A percentile compares a stretch with the other conserved stretches of the same genome.
Evolutionary conservation across 2,888 invertebrate genomes (phyloP).

Genomic region (Hypselothyrea guttata): DNA sequence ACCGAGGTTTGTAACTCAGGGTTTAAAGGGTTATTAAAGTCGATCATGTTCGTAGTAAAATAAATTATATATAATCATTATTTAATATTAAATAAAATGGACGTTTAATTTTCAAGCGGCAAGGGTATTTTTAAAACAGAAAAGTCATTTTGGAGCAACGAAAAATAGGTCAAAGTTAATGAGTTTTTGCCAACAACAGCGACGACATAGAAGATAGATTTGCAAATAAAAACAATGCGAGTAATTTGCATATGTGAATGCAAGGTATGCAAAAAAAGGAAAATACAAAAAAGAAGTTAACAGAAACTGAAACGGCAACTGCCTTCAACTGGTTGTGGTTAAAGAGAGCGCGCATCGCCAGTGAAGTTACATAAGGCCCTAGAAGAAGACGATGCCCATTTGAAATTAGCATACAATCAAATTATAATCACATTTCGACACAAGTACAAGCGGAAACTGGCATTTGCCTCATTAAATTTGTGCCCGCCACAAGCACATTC

Average conservation of each 20-base stretch:
- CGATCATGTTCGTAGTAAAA: too few species aligned
- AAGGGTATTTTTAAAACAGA: too few species aligned
- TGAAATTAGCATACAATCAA: constrained; percentile 73
- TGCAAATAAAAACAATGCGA: constrained; percentile 7
- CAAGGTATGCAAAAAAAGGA: constrained; percentile 4
- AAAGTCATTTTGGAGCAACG: background rate
- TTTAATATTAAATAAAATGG: too few species aligned
- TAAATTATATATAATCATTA: too few species aligned
- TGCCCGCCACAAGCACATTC: constrained; percentile 11
- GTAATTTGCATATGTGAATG: constrained; percentile 11
- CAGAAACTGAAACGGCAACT: background rate
- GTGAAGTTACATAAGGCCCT: constrained; percentile 46
- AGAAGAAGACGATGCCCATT: constrained; percentile 28
- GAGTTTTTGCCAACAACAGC: constrained; percentile 32
- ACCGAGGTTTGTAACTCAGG: too few species aligned
- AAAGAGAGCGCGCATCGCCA: constrained; percentile 27
- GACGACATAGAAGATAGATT: constrained; percentile 3
- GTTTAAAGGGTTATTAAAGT: too few species aligned
- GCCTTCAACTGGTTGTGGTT: constrained; percentile 14
- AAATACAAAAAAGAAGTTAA: background rate
- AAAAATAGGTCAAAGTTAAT: constrained; percentile 54
- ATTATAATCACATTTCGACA: constrained; percentile 66
- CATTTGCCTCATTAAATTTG: constrained; percentile 58
- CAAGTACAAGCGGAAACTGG: constrained; percentile 64
- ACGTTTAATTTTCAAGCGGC: too few species aligned